Conservation (phyloP, 2,113 vertebrate species). For the Manacus vitellinus region DNA sequence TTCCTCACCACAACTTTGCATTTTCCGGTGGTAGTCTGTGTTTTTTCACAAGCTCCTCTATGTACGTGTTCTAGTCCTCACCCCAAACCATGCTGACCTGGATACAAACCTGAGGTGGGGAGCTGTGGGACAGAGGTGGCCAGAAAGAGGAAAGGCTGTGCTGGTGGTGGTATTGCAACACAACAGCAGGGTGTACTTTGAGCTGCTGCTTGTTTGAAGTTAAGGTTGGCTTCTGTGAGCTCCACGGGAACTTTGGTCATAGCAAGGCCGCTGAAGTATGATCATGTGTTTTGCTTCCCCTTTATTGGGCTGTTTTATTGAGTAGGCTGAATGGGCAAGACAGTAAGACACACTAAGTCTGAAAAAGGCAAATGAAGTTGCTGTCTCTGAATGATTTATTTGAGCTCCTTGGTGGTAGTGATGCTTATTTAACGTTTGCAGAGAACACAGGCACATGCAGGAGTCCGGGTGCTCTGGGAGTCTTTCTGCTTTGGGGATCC, state of each 20-base stretch:
- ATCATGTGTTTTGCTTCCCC: background rate
- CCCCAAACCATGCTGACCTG: background rate
- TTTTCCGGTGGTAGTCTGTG: background rate
- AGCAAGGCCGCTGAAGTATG: background rate
- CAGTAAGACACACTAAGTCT: background rate
- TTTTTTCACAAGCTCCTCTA: background rate
- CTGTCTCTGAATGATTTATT: background rate
- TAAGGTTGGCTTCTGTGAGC: background rate
- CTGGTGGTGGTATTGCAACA: rapidly evolving
- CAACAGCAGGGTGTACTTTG: background rate
- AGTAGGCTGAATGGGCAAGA: background rate
- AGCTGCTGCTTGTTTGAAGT: rapidly evolving
- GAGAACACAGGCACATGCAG: background rate
- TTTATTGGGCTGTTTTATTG: background rate
- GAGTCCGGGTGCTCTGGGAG: background rate
- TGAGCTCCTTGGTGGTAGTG: background rate
- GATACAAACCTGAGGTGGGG: background rate
- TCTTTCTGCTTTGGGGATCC: background rate
- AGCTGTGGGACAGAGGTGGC: background rate
- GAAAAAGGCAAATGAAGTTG: background rate
- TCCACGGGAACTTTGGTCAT: background rate
- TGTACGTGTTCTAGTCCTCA: background rate
- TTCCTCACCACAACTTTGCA: background rate
- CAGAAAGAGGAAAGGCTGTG: background rate
- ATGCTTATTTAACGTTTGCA: background rate